Percentiles rank a stretch among this genome's conserved stretches.
Evolutionary conservation across 2,797 vertebrate genomes (phyloP).

Genomic region (Cossypha niveicapilla): DNA sequence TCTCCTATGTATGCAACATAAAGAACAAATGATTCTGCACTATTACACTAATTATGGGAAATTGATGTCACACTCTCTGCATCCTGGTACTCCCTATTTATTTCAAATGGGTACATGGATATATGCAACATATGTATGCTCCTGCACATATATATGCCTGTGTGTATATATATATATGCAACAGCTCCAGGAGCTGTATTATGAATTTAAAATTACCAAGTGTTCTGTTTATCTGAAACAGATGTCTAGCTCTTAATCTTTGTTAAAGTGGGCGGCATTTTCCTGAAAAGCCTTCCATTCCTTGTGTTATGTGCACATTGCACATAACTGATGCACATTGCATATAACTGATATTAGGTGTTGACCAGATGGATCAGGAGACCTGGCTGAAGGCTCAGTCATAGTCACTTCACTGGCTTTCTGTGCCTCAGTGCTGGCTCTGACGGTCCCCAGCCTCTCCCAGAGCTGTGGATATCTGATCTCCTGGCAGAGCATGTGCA

Average conservation of each 20-base stretch:
- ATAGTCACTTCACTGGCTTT: not conserved
- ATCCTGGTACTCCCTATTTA: not conserved
- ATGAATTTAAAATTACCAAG: not conserved
- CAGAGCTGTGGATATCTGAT: not conserved
- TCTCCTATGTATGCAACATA: not conserved
- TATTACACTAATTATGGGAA: not conserved
- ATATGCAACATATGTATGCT: no score
- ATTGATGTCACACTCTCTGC: not conserved
- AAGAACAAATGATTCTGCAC: not conserved
- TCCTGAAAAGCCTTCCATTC: not conserved
- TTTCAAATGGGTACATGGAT: not conserved
- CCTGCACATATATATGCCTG: rapidly evolving
- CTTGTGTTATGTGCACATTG: rapidly evolving
- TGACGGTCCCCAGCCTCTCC: not conserved
- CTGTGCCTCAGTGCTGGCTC: not conserved
- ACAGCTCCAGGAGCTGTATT: not conserved
- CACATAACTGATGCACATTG: rapidly evolving
- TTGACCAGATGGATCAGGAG: not conserved
- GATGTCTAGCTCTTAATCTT: not conserved
- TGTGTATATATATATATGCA: not conserved
- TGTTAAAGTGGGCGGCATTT: not conserved
- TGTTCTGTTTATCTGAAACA: not conserved
- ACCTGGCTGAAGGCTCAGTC: not conserved
- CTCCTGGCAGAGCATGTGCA: not conserved
- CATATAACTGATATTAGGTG: not conserved